Conservation (phyloP, 1,140 invertebrate species). For the Bombus confusus region DNA sequence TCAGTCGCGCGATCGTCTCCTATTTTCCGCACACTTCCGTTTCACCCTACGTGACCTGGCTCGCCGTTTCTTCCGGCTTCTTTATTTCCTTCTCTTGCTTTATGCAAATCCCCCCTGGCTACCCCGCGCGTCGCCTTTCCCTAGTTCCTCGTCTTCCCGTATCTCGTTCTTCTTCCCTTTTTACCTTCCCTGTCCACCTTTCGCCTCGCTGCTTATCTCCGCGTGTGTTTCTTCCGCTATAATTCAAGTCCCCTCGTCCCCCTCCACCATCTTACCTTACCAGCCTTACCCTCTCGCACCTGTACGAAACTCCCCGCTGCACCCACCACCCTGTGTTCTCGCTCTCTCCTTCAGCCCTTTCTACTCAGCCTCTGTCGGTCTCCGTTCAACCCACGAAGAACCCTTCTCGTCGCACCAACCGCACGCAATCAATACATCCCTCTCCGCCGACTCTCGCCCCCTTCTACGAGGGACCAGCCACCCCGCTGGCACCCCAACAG, state of each 20-base stretch:
- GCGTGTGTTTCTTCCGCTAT: slow-evolving; percentile 31
- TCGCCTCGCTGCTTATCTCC: slow-evolving; percentile 16
- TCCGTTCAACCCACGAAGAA: background rate
- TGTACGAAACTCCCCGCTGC: slow-evolving; percentile 3
- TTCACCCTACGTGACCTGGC: background rate
- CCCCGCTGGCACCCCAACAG: slow-evolving; percentile 26
- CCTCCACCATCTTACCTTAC: background rate
- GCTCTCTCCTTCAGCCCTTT: background rate
- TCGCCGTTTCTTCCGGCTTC: slow-evolving; percentile 16
- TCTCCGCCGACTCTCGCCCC: slow-evolving; percentile 38
- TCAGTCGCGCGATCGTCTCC: background rate
- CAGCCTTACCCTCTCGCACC: background rate
- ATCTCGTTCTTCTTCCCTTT: background rate
- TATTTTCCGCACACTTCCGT: background rate
- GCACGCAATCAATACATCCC: slow-evolving; percentile 78
- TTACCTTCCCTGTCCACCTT: too few relatives aligned
- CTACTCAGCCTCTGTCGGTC: slow-evolving; percentile 9
- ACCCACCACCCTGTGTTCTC: background rate
- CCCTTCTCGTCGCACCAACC: slow-evolving; percentile 62
- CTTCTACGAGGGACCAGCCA: slow-evolving; percentile 11
- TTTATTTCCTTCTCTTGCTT: slow-evolving; percentile 4
- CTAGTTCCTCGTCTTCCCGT: too few relatives aligned
- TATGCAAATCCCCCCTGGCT: slow-evolving; percentile 7
- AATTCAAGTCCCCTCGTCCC: slow-evolving; percentile 22
- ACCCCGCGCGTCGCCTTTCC: background rate